Evolutionary conservation across 2,797 vertebrate genomes (phyloP), one percentile per base, ranked within the genome.

Genomic region (Myiotriccus ornatus): DNA sequence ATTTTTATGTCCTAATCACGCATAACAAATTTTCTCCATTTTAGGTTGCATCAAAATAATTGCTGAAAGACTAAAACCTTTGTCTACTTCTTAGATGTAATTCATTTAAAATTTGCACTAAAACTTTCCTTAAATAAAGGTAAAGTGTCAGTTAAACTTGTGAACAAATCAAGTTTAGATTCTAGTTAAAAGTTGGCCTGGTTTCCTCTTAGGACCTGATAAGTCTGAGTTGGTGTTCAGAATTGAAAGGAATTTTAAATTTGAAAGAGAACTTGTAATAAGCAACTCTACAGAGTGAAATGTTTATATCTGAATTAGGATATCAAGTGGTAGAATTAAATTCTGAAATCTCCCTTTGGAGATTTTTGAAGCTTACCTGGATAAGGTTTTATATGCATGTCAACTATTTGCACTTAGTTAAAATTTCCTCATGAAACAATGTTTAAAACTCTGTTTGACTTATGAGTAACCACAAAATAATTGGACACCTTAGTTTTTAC

Each of bases 261-360:
- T 93, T 88, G 23, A 69, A 70, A 77, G 28, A 81, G 43, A 94
- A 86, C n/a, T 84, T 73, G 13, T 47, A 67, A 28, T 10, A 32
- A 53, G 44, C 57, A 76, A 46, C 15, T 46, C 22, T 65, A 71
- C 18, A 63, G 63, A 88, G 80, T 82, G 3, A 69, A 84, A 39
- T 62, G 5, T 64, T 75, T 20, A 7, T 47, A n/a, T 41, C 57
- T 77, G n/a, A 82, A 78, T 77, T 50, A 65, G 27, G 24, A 68
- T 65, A 74, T 79, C 16, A 87, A 97, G 95, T 96, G 90, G 80
- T 96, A 93, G 70, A 93, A 95, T 97, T 96, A 97, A 88, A 95
- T 97, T 97, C 97, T 94, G 94, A 98, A 98, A 98, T 98, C 89
- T 97, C 89, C 89, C 96, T 93, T 97, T 98, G 97, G 97, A 95